Evolutionary conservation across 2,797 vertebrate genomes (phyloP).

Genomic region (Pyrocephalus nanus): DNA sequence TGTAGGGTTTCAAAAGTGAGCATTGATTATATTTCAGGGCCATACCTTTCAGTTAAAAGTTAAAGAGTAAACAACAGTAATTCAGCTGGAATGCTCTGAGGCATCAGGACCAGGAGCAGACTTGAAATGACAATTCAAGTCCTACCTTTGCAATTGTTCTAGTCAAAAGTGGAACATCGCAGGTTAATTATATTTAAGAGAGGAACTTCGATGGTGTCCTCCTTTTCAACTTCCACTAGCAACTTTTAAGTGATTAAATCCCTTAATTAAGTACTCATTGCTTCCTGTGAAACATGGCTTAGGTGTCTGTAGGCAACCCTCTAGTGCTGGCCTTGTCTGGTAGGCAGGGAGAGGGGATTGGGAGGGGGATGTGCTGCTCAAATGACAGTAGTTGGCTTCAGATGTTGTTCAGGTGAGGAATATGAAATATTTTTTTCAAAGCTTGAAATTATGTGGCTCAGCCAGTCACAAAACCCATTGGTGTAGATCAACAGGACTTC

Average conservation of each 20-base stretch:
- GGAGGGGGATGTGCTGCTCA: neutral
- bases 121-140: neutral
- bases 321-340: neutral
- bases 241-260: neutral
- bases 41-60: constrained; percentile 37
- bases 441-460: neutral
- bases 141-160: neutral
- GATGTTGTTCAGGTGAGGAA: neutral
- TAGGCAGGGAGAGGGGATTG: neutral
- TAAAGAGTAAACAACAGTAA: constrained; percentile 1
- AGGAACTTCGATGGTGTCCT: neutral
- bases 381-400: rapidly evolving
- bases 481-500: neutral
- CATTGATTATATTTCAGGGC: constrained; percentile 59
- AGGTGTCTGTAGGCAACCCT: neutral
- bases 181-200: neutral
- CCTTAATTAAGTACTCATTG: neutral
- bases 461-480: neutral
- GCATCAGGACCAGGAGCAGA: neutral
- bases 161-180: neutral
- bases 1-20: constrained; percentile 52
- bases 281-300: neutral
- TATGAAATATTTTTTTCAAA: neutral
- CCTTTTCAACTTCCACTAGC: neutral
- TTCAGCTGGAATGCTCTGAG: constrained; percentile 13